Base-by-base conservation (phyloP, 1,140 invertebrate genomes). In the Formica exsecta region DNA sequence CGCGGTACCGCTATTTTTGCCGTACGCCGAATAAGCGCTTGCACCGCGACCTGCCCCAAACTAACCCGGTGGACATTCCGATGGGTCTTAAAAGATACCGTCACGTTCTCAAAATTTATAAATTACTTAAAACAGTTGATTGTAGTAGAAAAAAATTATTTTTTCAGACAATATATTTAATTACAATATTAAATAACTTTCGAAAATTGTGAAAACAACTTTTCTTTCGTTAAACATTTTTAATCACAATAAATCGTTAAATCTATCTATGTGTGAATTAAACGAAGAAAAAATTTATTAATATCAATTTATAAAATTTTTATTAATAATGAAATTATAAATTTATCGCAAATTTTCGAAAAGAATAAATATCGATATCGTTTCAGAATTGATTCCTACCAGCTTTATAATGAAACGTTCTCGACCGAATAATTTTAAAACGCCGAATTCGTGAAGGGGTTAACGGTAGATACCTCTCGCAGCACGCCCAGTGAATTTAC, bases 1-100 rank as follows among this genome's bases (percentile, higher is more conserved):
- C 54, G 54, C n/a, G 79, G 68, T 83, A 83, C 68, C 79, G 79
- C 79, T 83, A 83, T 73, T 83, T 83, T 83, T 83, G 79, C 79
- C 68, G 79, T 73, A 61, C 79, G 19, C 44, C 38, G 54, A 68
- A 83, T 83, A 83, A 83, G 13, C 25, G 22, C 36, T 59, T 44
- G 61, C 51, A 41, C 65, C 77, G 38, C 68, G 79, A 83, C 79
- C 79, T 83, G 68, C 79, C 79, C 19, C 79, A 83, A 71, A 81
- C 62, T 25, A 36, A 13, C 62, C 62, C 29, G 32, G 11, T 80
- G 36, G 54, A 51, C 44, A 73, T n/a, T 22, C 57, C 25, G 13
- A 51, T 51, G 22, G 36, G 9, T 19, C 25, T 59, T 38, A 41
- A 41, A 41, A n/a, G 32, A 65, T 16, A 48, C 11, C 36, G 22